Base-by-base conservation (phyloP, 2,888 invertebrate genomes). In the Dryobota labecula region DNA sequence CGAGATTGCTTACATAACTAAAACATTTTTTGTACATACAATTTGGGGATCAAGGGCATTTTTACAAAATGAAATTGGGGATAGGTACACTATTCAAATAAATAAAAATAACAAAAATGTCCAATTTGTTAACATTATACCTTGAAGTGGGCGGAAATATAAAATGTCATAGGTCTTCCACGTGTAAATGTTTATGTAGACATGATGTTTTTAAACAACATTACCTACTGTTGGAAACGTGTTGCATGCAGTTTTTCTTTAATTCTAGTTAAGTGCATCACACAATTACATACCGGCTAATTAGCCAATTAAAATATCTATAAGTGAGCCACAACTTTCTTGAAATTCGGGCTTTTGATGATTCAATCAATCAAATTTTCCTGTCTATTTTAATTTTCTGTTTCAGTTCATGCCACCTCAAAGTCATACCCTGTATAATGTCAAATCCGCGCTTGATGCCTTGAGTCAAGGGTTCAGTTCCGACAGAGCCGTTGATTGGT, bases 1-100 rank as follows among this genome's bases (percentile, higher is more conserved):
- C 24, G 61, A 64, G 71, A 76, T 76, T 80, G 78, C 78, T 76
- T 79, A 80, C 80, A 80, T 76, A 78, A 76, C 71, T 71, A 79
- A 80, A 71, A 80, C 60, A 76, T 71, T 67, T 79, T 79, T 73
- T 74, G 64, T 70, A 65, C 69, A 79, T 61, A 76, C 60, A 60
- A 49, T 67, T 67, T 61, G 60, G 69, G 54, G 60, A 64, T 56
- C 74, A 60, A 66, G 56, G 62, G 38, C 56, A 61, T 79, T 77
- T 78, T 69, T 74, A 45, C 60, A 79, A 74, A 78, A 79, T 73
- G 45, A 61, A 69, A 64, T 56, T 49, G 54, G 64, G 49, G 51
- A 64, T 57, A 45, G 13, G 30, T 53, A 61, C 36, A 43, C 61
- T 73, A 58, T 43, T 24, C 47, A 53, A 60, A 78, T 62, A 47